A percentile compares a stretch with the other conserved stretches of the same genome.
These are phyloP conservation scores for Diadophis punctatus DNA, from an alignment of 2,113 vertebrate species.

Conservation along the genomic window DNA sequence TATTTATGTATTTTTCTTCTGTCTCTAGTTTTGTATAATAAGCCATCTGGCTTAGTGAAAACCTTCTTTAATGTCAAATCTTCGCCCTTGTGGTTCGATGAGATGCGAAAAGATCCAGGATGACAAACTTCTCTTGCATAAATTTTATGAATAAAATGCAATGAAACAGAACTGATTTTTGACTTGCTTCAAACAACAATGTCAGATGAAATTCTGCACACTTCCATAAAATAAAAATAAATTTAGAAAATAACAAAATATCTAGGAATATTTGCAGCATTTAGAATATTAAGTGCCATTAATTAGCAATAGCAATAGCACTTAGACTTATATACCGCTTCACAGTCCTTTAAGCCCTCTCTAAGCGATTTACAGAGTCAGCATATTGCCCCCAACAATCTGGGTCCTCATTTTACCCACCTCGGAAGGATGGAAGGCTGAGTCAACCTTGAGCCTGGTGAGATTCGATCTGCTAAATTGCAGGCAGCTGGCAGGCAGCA, in stretches of 20 bases:
- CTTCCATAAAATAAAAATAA: background rate
- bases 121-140: conserved; percentile 22
- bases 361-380: too few species aligned
- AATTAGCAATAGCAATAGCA: background rate
- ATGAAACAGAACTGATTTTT: conserved; percentile 30
- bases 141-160: conserved; percentile 23
- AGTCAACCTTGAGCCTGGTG: too few species aligned
- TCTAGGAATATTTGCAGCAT: background rate
- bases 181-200: conserved; percentile 37
- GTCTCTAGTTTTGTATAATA: conserved; percentile 16
- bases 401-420: too few species aligned
- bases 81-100: conserved; percentile 23
- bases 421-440: too few species aligned
- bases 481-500: too few species aligned
- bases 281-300: background rate
- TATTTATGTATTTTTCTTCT: background rate
- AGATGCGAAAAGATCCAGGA: conserved; percentile 10
- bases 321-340: too few species aligned
- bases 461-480: too few species aligned
- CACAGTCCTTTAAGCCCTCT: too few species aligned
- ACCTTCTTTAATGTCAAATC: background rate
- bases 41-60: conserved; percentile 2
- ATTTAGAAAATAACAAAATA: background rate
- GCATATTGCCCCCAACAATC: too few species aligned
- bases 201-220: conserved; percentile 6